Evolutionary conservation across 2,888 invertebrate species (phyloP).

Genomic region (Philaethria dido): DNA sequence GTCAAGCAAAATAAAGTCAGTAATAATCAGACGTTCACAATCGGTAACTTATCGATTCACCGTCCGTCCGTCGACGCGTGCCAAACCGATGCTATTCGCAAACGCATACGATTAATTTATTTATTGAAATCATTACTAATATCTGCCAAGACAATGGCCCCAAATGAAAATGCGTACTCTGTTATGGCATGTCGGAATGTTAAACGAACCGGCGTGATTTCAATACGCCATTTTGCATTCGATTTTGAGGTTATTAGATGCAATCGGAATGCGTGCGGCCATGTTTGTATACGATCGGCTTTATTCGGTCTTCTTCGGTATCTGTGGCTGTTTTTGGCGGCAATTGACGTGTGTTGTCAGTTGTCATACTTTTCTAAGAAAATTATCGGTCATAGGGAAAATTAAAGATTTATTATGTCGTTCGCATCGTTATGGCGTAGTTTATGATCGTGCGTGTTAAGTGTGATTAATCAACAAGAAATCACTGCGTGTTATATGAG

Average conservation of each 20-base stretch:
- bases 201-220: conserved; percentile 80
- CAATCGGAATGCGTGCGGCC: conserved; percentile 81
- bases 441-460: conserved; percentile 31
- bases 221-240: conserved; percentile 82
- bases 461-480: conserved; percentile 26
- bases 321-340: conserved; percentile 60
- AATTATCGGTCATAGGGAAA: conserved; percentile 43
- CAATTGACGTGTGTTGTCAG: conserved; percentile 72
- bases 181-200: conserved; percentile 81
- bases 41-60: conserved; percentile 74
- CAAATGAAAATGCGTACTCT: conserved; percentile 81
- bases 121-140: conserved; percentile 84
- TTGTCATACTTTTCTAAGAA: conserved; percentile 71
- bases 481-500: conserved; percentile 20
- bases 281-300: conserved; percentile 71
- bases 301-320: conserved; percentile 69
- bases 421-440: conserved; percentile 20
- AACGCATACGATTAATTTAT: conserved; percentile 81
- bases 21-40: conserved; percentile 65
- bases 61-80: conserved; percentile 75
- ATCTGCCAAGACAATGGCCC: conserved; percentile 81
- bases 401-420: conserved; percentile 27
- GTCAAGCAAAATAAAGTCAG: conserved; percentile 72
- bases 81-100: conserved; percentile 79
- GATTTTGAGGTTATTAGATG: conserved; percentile 83